Evolutionary conservation across 2,888 invertebrate genomes (phyloP), one percentile per base, ranked within the genome.

Genomic region (Drosophila eohydei): DNA sequence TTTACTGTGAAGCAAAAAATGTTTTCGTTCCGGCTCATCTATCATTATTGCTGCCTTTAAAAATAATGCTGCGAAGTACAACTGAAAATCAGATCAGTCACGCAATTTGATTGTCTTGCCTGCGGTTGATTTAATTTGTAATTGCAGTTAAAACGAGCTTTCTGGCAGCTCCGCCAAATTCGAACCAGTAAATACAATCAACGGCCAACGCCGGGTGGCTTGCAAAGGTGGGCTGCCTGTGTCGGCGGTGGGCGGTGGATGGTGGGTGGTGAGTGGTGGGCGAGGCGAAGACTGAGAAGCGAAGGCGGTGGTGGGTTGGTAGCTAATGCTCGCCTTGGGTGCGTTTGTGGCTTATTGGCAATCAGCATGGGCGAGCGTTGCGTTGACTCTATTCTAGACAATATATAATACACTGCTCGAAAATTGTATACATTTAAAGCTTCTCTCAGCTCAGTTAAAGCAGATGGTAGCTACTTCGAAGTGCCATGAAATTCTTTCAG

Each of bases 341-440:
- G 73, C 64, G 81, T 83, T 85, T 80, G 70, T 52, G 73, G 83
- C 83, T 85, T 83, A 83, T 83, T 83, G 82, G 71, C 86, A 83
- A 83, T 85, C 82, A 83, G 80, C 73, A 80, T 74, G 56, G 74
- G 65, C 62, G 44, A 46, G 50, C 57, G 68, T 30, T 50, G 63
- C 62, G 61, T 56, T 51, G 64, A 44, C 38, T 44, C 46, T n/a
- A 26, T 38, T 14, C 41, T 41, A 74, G 46, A 63, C 71, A 58
- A 52, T 28, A n/a, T 16, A 30, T 50, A 1, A 34, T 56, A 50
- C 71, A 77, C 74, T 71, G 65, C 1, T 3, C 51, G 16, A 70
- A 70, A 65, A 43, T 3, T 16, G 1, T 34, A 4, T 21, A n/a
- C 12, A 28, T 7, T 43, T 9, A n/a, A 16, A 48, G n/a, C 2